Base-by-base conservation (phyloP, 2,113 vertebrate species). In the Bubo blakistoni region DNA sequence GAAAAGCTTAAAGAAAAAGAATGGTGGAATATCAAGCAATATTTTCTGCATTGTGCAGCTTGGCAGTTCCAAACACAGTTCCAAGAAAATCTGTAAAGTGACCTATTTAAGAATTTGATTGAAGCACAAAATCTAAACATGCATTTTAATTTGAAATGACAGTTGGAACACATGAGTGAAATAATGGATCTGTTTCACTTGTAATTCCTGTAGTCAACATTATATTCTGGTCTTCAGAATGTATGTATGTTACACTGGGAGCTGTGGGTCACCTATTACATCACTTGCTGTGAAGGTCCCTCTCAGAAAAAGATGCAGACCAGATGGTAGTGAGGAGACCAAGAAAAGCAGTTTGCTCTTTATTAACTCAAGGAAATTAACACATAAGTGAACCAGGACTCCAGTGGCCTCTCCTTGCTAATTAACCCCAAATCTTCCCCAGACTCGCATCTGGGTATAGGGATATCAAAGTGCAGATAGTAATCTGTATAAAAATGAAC, bases 201-300 rank as follows among this genome's bases (percentile, higher is more conserved):
- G 19, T 69, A 51, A 29, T 36, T 36, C 19, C 49, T 61, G 16
- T 42, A 70, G 16, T 3, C 9, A 58, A 14, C 2, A 22, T 16
- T 57, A 17, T 20, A 47, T 34, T 87, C 42, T 40, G 9, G 6
- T 62, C 57, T 67, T 61, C 36, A 54, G 40, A 40, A 49, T 21
- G 3, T 20, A 10, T 9, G 13, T 6, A 7, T 1, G 1, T 63
- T 29, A 72, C 1, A 3, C 16, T 24, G 34, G 46, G 24, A 66
- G 17, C 16, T 74, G 30, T 36, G 27, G 7, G 25, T 86, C 34
- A 71, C 13, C 26, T 44, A 26, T 18, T 58, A 34, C 8, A 25
- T 30, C 0, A 1, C 13, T 42, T 61, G 15, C 9, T 65, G 6
- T 27, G 27, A 86, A 67, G 4, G 2, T 58, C 6, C 2, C 5